Evolutionary conservation across 2,113 vertebrate species (phyloP), one percentile per base, ranked within the genome.

Genomic region (Eudyptes chrysolophus): DNA sequence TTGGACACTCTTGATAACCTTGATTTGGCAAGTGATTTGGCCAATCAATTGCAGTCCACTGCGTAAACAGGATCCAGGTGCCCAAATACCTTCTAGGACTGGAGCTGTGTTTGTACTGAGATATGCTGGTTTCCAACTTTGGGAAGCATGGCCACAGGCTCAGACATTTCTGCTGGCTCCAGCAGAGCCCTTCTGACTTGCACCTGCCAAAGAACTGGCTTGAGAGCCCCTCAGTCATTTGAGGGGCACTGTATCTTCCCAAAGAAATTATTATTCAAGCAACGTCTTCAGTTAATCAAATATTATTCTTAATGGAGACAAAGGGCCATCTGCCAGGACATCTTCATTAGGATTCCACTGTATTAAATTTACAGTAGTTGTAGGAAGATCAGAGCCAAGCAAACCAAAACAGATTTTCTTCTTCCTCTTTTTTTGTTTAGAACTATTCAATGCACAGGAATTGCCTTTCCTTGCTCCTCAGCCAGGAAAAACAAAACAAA

Each of bases 141-240:
- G 44, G 68, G 40, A 77, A 93, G 29, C 10, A 36, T 0, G 1
- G 26, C 12, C 0, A 0, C 60, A 58, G 65, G 9, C 11, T 89
- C 54, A 48, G 44, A 40, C 0, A 1, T 20, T 81, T 84, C n/a
- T 83, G 25, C 10, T 64, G 58, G 13, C 48, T 52, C 40, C 60
- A 65, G 36, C 10, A 65, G 20, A 70, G n/a, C 7, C 30, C 2
- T 81, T 82, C 34, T 32, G 44, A 40, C 10, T 58, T 54, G 15
- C 16, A 36, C 11, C 17, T 2, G 0, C 3, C 1, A 1, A 89
- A 34, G 49, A 82, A 66, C 6, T n/a, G 36, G 11, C 27, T 65
- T 64, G 58, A 80, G 54, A 87, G 34, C 5, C 34, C 72, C 24
- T 78, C 72, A 78, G 54, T 17, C 7, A 1, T 13, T 70, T 57